Percentiles rank a stretch among this genome's conserved stretches.
Conservation (phyloP, 2,113 vertebrate genomes). For the Nycticorax nycticorax region DNA sequence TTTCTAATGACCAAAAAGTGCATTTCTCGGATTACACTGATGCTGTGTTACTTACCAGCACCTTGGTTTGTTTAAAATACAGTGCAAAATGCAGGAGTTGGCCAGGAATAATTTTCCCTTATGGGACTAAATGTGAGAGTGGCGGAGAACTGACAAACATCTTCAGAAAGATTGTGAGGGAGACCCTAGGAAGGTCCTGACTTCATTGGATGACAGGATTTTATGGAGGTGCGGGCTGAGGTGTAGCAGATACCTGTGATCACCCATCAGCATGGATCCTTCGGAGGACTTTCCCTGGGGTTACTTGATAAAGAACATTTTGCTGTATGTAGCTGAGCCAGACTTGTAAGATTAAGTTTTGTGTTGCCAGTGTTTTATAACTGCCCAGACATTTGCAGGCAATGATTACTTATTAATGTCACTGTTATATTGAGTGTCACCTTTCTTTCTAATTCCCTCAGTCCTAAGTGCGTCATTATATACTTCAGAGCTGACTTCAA, state of each 20-base stretch:
- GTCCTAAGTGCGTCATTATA: constrained; percentile 56
- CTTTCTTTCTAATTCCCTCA: constrained; percentile 56
- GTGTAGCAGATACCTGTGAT: neutral
- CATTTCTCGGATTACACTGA: constrained; percentile 40
- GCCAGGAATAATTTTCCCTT: constrained; percentile 47
- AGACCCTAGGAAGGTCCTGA: neutral
- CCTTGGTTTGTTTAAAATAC: constrained; percentile 39
- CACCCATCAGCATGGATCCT: constrained; percentile 20
- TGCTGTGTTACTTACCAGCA: constrained; percentile 38
- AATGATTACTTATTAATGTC: constrained; percentile 33
- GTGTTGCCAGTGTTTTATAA: constrained; percentile 56
- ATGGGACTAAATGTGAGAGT: neutral
- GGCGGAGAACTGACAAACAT: neutral
- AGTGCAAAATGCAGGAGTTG: neutral
- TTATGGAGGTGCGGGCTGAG: constrained; percentile 33
- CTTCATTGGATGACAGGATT: neutral
- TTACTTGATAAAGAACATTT: neutral
- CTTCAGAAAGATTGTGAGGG: neutral
- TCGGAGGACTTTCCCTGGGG: neutral
- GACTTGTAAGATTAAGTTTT: constrained; percentile 21
- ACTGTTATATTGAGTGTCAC: constrained; percentile 22
- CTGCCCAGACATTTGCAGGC: constrained; percentile 33
- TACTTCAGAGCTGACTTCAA: constrained; percentile 63
- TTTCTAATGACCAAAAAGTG: constrained; percentile 57
- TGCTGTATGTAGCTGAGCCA: constrained; percentile 3